Evolutionary conservation across 2,797 vertebrate species (phyloP), one percentile per base, ranked within the genome.

Genomic region (Paedocypris micromegethes): DNA sequence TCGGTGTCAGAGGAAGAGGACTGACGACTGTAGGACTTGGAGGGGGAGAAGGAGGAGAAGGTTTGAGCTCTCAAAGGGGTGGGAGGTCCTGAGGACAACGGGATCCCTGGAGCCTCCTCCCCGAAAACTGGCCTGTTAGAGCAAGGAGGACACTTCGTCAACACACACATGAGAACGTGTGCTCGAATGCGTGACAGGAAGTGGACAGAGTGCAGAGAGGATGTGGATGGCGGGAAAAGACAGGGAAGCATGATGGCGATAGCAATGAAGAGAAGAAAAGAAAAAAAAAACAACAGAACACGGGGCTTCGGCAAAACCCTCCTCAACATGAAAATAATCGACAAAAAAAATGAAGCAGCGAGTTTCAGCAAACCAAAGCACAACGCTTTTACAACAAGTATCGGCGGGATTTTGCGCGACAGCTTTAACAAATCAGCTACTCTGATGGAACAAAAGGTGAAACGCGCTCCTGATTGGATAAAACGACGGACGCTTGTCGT

Each of bases 1-100:
- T 94, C 93, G 87, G 93, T 94, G 87, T 94, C 93, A 80, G 93
- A 94, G 86, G 93, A 94, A 82, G 93, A 94, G 86, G 93, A 94
- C 86, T 92, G 91, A 80, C 92, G 91, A 79, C 92, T 91, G 92
- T 91, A 93, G 89, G 92, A 91, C 91, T 94, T 94, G 88, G 90
- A 92, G 87, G 91, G 90, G 90, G 92, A 92, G 91, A 93, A 92
- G 87, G 91, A 93, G 90, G 94, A 94, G 91, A 94, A 94, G 89
- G 95, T 94, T 86, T 95, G 96, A 88, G 91, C 93, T 98, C 94
- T 95, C 94, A 98, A 93, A 94, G 96, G 97, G 92, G 94, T 98
- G 81, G 95, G 93, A 84, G 95, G 96, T 93, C 94, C 95, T 84
- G 95, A 95, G 92, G 93, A 96, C 83, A 93, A 89, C 85, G 88